Evolutionary conservation across 2,888 invertebrate genomes (phyloP), one percentile per base, ranked within the genome.

Genomic region (Lasioglossum morio): DNA sequence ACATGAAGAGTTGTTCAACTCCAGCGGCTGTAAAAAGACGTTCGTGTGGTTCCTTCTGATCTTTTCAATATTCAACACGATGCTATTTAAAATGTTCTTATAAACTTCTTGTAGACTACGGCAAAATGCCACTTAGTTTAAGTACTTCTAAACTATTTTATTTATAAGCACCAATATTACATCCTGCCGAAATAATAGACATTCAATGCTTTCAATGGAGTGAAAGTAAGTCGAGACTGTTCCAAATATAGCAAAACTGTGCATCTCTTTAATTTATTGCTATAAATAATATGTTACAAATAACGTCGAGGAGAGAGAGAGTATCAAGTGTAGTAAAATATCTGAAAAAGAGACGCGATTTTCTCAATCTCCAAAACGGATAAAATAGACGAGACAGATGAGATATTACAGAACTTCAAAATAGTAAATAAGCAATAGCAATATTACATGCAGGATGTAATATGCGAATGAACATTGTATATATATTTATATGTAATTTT

Each of bases 1-100:
- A 0, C 23, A 86, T 14, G 0, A 43, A 3, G 0, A 1, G 0
- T 1, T 34, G 0, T 14, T 46, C 1, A 57, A 3, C 8, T 70
- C 60, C 7, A 76, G 81, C 14, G 48, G 14, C n/a, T 73, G 77
- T 46, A 0, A 4, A 2, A 0, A 81, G 2, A 12, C 27, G 0
- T 2, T 81, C 3, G n/a, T 79, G 0, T 63, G 77, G 5, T 34
- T 84, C 40, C 73, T 89, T 23, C 2, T 86, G 14, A 10, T 77
- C 1, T 4, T 84, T 8, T 60, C 90, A 8, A 0, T 86, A 19
- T 57, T 90, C 14, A n/a, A 69, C 84, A 19, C 82, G 82, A 60
- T 82, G 84, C 16, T 85, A 82, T 14, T 89, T 80, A 74, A 27
- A 63, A 43, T 40, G 46, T 30, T 14, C 0, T 34, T 63, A 2